Evolutionary conservation across 1,140 invertebrate species (phyloP).

Genomic region (Aethina tumida): DNA sequence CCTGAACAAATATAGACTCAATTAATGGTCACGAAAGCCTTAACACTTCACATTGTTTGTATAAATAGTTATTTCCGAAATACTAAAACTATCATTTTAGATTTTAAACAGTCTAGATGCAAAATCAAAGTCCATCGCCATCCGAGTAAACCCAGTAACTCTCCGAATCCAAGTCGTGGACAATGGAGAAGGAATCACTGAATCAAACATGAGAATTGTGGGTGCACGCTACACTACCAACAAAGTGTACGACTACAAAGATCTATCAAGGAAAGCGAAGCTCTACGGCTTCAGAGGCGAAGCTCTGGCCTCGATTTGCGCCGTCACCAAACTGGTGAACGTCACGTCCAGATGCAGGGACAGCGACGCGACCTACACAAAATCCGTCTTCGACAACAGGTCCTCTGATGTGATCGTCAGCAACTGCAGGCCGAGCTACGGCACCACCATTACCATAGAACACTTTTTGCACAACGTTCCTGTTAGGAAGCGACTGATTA

Average conservation of each 20-base stretch:
- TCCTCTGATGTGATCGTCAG: constrained; percentile 11
- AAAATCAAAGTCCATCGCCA: constrained; percentile 47
- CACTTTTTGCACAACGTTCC: constrained; percentile 52
- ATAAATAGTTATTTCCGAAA: not conserved
- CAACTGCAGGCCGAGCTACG: constrained; percentile 39
- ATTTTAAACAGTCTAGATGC: constrained; percentile 57
- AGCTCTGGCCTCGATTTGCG: constrained; percentile 49
- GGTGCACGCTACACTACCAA: constrained; percentile 52
- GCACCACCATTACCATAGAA: constrained; percentile 53
- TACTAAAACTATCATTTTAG: constrained; percentile 29
- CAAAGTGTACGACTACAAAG: constrained; percentile 44
- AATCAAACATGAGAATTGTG: constrained; percentile 41
- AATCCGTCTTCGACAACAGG: constrained; percentile 31
- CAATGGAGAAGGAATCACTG: constrained; percentile 50
- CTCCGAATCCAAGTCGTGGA: constrained; percentile 55
- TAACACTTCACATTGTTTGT: not conserved
- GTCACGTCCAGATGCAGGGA: constrained; percentile 41
- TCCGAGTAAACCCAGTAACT: constrained; percentile 46
- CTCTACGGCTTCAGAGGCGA: constrained; percentile 55
- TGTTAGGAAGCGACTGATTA: constrained; percentile 46
- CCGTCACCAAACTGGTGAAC: constrained; percentile 43
- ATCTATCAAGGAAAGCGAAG: constrained; percentile 40
- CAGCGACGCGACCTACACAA: constrained; percentile 39
- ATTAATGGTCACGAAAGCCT: not conserved
- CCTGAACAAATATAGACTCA: not conserved